Conservation (phyloP, 2,113 vertebrate genomes). For the mouse (Mus musculus) region GRCm39 chr2:149699501-149700000, state of each 20-base stretch:
- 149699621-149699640: background rate
- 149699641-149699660: constrained; percentile 12
- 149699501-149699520: background rate
- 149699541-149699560: background rate
- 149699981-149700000: background rate
- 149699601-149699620: background rate
- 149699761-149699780: background rate
- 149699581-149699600: background rate
- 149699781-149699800: background rate
- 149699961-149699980: background rate
- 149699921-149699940: background rate
- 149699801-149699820: background rate
- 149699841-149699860: background rate
- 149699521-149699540: background rate
- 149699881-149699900: background rate
- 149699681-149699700: background rate
- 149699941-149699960: background rate
- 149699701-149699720: background rate
- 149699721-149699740: background rate
- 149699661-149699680: background rate
- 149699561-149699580: background rate
- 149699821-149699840: background rate
- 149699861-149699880: background rate
- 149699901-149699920: background rate
- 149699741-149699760: background rate